phyloP scores from a whole-genome alignment of 2,888 invertebrate genomes.

The Eupeodes latifasciatus region DNA sequence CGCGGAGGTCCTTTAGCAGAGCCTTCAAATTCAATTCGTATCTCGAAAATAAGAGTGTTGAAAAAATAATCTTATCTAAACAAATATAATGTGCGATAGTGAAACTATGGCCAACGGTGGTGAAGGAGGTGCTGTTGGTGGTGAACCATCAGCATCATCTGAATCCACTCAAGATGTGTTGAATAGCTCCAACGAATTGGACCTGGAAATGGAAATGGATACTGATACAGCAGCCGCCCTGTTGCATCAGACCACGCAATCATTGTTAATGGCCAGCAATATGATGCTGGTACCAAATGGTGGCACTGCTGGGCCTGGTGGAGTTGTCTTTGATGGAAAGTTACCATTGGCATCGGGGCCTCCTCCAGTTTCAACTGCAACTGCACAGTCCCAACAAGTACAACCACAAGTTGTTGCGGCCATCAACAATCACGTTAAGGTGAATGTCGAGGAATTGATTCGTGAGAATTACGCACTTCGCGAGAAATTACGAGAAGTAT shows the following conservation, averaged over 20 bases:
- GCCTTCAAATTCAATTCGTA: not conserved
- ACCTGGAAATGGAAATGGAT: slow-evolving; percentile 53
- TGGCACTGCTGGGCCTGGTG: slow-evolving; percentile 51
- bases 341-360: slow-evolving; percentile 47
- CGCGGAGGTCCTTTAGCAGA: slow-evolving; percentile 45
- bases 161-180: slow-evolving; percentile 36
- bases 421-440: slow-evolving; percentile 75
- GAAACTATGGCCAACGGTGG: slow-evolving; percentile 62
- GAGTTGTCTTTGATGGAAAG: slow-evolving; percentile 52
- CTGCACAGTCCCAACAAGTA: slow-evolving; percentile 10
- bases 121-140: slow-evolving; percentile 4
- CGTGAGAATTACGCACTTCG: slow-evolving; percentile 82
- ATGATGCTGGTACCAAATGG: slow-evolving; percentile 79
- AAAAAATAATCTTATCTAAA: not conserved
- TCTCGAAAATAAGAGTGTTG: not conserved
- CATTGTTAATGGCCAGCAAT: slow-evolving; percentile 82
- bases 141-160: not conserved
- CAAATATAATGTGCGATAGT: slow-evolving; percentile 68
- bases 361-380: slow-evolving; percentile 60
- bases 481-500: slow-evolving; percentile 82
- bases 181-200: slow-evolving; percentile 42
- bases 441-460: slow-evolving; percentile 82
- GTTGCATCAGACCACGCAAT: slow-evolving; percentile 82
- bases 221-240: slow-evolving; percentile 62
- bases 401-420: slow-evolving; percentile 50